phyloP scores from a whole-genome alignment of 1,140 invertebrate species.

The Tetramorium simillimum region DNA sequence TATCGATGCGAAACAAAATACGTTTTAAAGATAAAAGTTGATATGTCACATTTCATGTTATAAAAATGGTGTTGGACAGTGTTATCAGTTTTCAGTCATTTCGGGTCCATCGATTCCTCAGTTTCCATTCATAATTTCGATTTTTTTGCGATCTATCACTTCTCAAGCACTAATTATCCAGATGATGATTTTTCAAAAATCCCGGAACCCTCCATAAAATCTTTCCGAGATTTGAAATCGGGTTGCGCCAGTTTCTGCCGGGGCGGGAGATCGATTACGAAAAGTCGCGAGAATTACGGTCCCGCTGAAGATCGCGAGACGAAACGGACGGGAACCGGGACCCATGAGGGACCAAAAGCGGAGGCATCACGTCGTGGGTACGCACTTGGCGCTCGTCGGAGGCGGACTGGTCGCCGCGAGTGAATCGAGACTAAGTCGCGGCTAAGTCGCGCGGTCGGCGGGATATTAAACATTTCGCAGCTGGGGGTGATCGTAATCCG shows the following conservation, averaged over 20 bases:
- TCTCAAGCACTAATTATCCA: neutral
- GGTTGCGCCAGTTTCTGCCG: neutral
- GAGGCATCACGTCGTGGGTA: conserved; percentile 60
- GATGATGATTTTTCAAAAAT: neutral
- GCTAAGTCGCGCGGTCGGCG: conserved; percentile 47
- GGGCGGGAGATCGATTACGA: neutral
- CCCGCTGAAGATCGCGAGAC: neutral
- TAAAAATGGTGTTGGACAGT: no score
- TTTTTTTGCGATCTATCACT: neutral
- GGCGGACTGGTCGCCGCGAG: conserved; percentile 77
- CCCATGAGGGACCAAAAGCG: neutral
- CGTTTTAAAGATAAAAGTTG: no score
- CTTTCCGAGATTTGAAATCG: neutral
- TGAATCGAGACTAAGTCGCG: conserved; percentile 63
- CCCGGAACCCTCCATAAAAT: neutral
- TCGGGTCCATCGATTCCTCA: neutral
- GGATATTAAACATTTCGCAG: conserved; percentile 77
- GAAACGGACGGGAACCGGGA: neutral
- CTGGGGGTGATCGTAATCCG: conserved; percentile 78
- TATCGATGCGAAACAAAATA: no score
- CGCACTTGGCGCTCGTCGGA: conserved; percentile 75
- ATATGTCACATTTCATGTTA: no score
- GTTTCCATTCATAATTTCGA: neutral
- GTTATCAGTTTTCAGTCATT: neutral
- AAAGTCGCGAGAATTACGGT: neutral